phyloP scores from a whole-genome alignment of 2,888 invertebrate genomes.

The Syrista parreyssii region DNA sequence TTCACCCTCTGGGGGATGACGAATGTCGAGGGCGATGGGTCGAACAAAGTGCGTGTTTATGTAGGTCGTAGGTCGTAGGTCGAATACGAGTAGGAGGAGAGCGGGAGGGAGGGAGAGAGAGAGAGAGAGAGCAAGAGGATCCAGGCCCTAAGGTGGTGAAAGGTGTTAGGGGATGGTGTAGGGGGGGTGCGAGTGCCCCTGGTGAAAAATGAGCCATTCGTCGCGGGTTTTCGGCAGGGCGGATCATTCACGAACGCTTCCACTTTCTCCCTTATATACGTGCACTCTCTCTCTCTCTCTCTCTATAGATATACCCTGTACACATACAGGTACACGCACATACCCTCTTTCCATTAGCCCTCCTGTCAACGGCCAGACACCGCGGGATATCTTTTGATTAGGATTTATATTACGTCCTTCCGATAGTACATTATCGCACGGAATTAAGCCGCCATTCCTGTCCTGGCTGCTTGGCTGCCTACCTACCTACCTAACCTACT shows the following conservation, averaged over 20 bases:
- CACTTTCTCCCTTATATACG: too few species aligned
- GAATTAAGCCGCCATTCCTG: too few species aligned
- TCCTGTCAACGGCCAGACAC: slow-evolving; percentile 19
- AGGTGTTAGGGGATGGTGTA: slow-evolving; percentile 28
- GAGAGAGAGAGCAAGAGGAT: slow-evolving; percentile 23
- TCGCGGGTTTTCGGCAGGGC: slow-evolving; percentile 22
- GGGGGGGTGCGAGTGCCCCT: slow-evolving; percentile 23
- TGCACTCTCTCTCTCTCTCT: neutral
- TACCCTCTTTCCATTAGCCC: slow-evolving; percentile 31
- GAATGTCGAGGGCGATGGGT: slow-evolving; percentile 25
- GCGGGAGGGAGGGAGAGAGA: slow-evolving; percentile 12
- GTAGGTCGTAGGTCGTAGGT: slow-evolving; percentile 30
- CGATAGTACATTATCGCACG: neutral
- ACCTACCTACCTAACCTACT: too few species aligned
- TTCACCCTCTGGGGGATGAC: slow-evolving; percentile 24
- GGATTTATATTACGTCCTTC: slow-evolving; percentile 15
- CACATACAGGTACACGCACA: neutral
- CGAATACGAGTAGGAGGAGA: slow-evolving; percentile 25
- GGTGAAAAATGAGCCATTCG: slow-evolving; percentile 50
- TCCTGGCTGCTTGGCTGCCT: too few species aligned
- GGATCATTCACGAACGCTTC: slow-evolving; percentile 33
- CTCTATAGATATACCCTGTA: slow-evolving; percentile 5
- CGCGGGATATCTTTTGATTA: slow-evolving; percentile 22
- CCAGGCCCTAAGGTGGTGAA: slow-evolving; percentile 28
- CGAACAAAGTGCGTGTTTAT: slow-evolving; percentile 32